A percentile compares a stretch with the other conserved stretches of the same genome.
Evolutionary conservation across 2,113 vertebrate species (phyloP).

Genomic region (Terrapene triunguis): DNA sequence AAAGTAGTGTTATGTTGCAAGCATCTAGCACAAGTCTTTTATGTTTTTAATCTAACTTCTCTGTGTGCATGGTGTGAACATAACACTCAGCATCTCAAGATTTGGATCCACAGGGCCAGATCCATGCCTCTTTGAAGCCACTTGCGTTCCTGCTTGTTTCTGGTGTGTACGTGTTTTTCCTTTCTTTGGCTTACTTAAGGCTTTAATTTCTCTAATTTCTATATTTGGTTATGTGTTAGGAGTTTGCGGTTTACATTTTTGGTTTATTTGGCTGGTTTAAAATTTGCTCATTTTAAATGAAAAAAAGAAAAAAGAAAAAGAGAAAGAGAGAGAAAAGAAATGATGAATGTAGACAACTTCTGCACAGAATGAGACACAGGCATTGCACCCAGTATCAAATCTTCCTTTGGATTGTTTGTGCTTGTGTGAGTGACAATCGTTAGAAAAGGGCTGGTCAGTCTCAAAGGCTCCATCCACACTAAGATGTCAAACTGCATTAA

Average conservation of each 20-base stretch:
- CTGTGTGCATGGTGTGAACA: neutral
- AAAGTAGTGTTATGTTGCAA: neutral
- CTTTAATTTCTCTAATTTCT: neutral
- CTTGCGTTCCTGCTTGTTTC: neutral
- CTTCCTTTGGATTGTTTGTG: neutral
- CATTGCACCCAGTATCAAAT: neutral
- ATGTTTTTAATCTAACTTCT: neutral
- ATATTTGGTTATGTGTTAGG: neutral
- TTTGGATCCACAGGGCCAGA: neutral
- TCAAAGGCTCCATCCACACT: neutral
- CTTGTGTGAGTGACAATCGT: neutral
- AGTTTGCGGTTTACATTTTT: neutral
- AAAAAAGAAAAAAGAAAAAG: neutral
- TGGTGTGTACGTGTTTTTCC: neutral
- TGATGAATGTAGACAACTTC: neutral
- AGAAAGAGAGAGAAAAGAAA: neutral
- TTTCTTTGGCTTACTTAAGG: neutral
- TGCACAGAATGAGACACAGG: neutral
- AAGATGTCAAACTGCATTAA: neutral
- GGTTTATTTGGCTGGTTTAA: neutral
- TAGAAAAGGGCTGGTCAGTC: neutral
- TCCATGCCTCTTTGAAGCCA: neutral
- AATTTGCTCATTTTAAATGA: neutral
- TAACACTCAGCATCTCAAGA: neutral
- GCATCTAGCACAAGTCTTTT: neutral